Percentiles rank a stretch among this genome's conserved stretches.
Evolutionary conservation across 2,113 vertebrate species (phyloP).

Genomic region (Kobus ellipsiprymnus): DNA sequence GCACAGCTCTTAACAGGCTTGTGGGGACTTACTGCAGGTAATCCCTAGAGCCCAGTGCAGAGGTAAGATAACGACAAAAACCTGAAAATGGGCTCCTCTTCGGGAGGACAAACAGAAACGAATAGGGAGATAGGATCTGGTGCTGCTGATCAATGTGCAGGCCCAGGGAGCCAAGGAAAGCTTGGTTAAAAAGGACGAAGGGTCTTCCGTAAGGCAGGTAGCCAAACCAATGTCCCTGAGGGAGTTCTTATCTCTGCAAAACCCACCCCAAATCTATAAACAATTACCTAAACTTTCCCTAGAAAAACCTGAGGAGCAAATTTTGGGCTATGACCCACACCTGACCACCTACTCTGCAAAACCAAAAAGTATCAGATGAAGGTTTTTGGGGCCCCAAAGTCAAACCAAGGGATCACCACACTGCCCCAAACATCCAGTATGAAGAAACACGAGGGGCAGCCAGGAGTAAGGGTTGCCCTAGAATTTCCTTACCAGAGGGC

Average conservation of each 20-base stretch:
- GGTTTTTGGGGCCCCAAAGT: background rate
- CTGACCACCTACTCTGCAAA: background rate
- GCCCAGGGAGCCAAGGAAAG: background rate
- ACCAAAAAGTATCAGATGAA: background rate
- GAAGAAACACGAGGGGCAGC: background rate
- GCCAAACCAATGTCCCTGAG: background rate
- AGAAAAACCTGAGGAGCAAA: background rate
- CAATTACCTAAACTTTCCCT: background rate
- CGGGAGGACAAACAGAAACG: background rate
- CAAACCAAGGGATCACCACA: background rate
- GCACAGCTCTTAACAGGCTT: background rate
- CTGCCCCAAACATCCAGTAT: too few relatives aligned
- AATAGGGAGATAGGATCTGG: background rate
- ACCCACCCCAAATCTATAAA: background rate
- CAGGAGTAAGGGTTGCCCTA: background rate
- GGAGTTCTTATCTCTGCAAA: background rate
- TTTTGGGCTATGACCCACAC: background rate
- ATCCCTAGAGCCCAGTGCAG: background rate
- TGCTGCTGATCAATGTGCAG: background rate
- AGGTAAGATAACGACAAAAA: background rate
- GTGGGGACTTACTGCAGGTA: background rate
- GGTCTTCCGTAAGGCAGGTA: background rate
- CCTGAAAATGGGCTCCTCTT: background rate
- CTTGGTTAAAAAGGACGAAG: background rate
- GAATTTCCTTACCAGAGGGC: background rate